A percentile compares a stretch with the other conserved stretches of the same genome.
Conservation (phyloP, 2,113 vertebrate genomes). For the Menidia beryllina region DNA sequence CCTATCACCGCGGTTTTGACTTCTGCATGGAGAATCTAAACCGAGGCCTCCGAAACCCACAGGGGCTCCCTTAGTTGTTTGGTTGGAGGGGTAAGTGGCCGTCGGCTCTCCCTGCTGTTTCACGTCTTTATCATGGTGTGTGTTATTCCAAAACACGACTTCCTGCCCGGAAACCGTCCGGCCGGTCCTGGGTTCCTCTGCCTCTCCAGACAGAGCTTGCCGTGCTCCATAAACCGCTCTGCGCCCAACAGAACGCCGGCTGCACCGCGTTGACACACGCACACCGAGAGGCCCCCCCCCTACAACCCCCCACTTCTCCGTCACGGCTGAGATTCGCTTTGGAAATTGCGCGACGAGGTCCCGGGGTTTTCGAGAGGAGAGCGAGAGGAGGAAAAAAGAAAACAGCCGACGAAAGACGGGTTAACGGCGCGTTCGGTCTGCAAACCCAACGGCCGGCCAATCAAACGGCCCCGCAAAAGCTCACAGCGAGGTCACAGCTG, state of each 20-base stretch:
- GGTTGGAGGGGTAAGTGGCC: slow-evolving; percentile 87
- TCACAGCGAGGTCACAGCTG: not conserved
- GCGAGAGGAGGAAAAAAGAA: slow-evolving; percentile 24
- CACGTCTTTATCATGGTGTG: slow-evolving; percentile 91
- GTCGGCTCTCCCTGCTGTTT: slow-evolving; percentile 91
- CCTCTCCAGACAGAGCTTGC: slow-evolving; percentile 91
- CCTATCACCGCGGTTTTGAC: slow-evolving; percentile 12
- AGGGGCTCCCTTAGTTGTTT: slow-evolving; percentile 63
- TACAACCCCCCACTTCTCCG: slow-evolving; percentile 7
- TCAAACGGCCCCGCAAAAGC: slow-evolving; percentile 12
- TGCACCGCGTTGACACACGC: slow-evolving; percentile 84
- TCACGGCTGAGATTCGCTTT: slow-evolving; percentile 60
- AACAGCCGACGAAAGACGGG: slow-evolving; percentile 5
- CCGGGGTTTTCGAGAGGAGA: no score
- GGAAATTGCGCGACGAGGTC: slow-evolving; percentile 57
- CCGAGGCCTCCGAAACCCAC: slow-evolving; percentile 13
- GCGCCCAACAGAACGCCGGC: slow-evolving; percentile 88
- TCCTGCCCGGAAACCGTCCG: slow-evolving; percentile 89
- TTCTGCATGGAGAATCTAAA: slow-evolving; percentile 23
- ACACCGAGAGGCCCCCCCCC: slow-evolving; percentile 76
- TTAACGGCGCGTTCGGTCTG: not conserved
- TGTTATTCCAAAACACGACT: slow-evolving; percentile 94
- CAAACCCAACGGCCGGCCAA: slow-evolving; percentile 3
- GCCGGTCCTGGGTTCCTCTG: slow-evolving; percentile 87
- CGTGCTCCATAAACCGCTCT: slow-evolving; percentile 96